Percentiles rank a stretch among this genome's conserved stretches.
Evolutionary conservation across 2,888 invertebrate genomes (phyloP).

Genomic region (Cephus pygmeus): DNA sequence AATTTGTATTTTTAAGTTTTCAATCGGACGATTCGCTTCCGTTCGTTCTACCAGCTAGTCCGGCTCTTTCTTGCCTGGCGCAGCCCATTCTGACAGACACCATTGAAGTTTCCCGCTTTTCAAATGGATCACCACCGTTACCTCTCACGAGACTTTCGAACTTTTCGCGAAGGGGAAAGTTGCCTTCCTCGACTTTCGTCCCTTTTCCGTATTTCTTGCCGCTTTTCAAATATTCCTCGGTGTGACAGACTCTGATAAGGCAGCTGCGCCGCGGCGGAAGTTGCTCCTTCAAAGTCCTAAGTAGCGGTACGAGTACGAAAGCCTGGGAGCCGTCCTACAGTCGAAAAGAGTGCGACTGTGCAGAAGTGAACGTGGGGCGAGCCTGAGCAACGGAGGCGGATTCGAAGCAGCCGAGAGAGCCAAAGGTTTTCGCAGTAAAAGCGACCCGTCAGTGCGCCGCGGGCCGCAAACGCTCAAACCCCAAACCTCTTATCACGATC

Average conservation of each 20-base stretch:
- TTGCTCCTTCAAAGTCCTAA: too few species aligned
- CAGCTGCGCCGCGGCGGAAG: too few species aligned
- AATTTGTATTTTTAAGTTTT: background rate
- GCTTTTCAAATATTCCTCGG: background rate
- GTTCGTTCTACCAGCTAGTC: too few species aligned
- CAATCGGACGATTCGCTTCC: background rate
- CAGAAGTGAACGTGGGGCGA: background rate
- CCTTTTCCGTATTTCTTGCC: background rate
- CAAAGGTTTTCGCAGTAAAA: background rate
- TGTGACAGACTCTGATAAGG: too few species aligned
- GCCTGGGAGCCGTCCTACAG: background rate
- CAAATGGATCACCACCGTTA: background rate
- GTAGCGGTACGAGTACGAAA: too few species aligned
- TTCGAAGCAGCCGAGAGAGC: background rate
- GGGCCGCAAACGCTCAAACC: conserved; percentile 1
- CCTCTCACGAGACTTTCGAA: background rate
- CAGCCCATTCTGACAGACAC: background rate
- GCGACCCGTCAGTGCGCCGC: conserved; percentile 1
- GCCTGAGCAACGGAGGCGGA: background rate
- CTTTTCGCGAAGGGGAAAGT: too few species aligned
- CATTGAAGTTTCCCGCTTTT: background rate
- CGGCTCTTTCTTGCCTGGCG: background rate
- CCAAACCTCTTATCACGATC: background rate
- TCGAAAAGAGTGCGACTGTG: conserved; percentile 2
- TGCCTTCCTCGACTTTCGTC: too few species aligned